A percentile compares a stretch with the other conserved stretches of the same genome.
These are phyloP conservation scores for Allophyes oxyacanthae DNA, from an alignment of 2,888 invertebrate genomes.

Conservation along the genomic window DNA sequence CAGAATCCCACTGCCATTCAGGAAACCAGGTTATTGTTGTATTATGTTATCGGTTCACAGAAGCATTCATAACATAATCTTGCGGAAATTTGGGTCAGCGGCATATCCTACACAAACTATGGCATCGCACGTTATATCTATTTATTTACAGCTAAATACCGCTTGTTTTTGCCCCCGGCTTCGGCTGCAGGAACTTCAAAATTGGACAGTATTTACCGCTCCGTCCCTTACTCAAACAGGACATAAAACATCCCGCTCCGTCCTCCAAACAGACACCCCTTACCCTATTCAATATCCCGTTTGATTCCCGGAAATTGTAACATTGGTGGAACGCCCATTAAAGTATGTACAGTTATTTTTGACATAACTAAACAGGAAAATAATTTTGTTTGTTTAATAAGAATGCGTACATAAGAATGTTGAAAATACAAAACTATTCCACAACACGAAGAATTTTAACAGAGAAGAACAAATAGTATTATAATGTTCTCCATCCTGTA, in stretches of 20 bases:
- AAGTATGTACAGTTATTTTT: conserved; percentile 48
- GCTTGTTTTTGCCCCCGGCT: conserved; percentile 21
- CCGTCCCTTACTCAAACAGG: conserved; percentile 39
- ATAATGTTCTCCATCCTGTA: too few relatives aligned
- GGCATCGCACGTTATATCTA: background rate
- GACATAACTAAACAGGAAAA: conserved; percentile 3
- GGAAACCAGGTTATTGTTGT: background rate
- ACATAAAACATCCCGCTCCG: conserved; percentile 41
- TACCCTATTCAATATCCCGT: conserved; percentile 51
- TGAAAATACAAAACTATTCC: too few relatives aligned
- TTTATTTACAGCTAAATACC: conserved; percentile 11
- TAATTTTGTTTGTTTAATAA: too few relatives aligned
- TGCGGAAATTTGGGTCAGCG: too few relatives aligned
- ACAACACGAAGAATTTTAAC: too few relatives aligned
- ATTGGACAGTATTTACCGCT: conserved; percentile 45
- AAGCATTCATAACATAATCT: background rate
- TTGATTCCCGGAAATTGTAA: conserved; percentile 51
- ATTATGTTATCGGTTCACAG: background rate
- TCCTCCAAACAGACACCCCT: conserved; percentile 35
- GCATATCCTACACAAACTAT: too few relatives aligned
- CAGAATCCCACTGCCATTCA: too few relatives aligned
- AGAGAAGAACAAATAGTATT: too few relatives aligned
- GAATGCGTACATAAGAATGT: too few relatives aligned
- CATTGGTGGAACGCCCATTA: conserved; percentile 34
- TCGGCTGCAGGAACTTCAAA: conserved; percentile 40